phyloP scores from a whole-genome alignment of 1,140 invertebrate species.

The Drosophila willistoni region DNA sequence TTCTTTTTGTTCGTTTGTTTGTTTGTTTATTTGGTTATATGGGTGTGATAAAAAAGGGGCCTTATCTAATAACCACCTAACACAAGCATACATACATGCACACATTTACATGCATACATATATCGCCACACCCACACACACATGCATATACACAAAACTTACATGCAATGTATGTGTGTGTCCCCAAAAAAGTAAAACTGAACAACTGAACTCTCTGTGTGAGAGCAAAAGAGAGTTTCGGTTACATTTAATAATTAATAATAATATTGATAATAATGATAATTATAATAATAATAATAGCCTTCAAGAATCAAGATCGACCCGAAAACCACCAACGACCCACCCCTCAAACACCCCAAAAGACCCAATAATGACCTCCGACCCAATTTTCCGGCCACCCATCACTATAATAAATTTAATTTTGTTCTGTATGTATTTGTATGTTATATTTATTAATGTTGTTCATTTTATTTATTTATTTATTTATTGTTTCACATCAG shows the following conservation, averaged over 20 bases:
- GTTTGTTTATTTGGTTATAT: constrained; percentile 5
- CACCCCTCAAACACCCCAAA: neutral
- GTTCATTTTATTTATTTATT: constrained; percentile 28
- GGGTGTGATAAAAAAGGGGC: neutral
- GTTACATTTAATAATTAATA: neutral
- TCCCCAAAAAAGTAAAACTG: constrained; percentile 7
- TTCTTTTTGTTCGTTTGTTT: neutral
- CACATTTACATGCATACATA: neutral
- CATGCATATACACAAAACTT: neutral
- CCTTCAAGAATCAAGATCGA: neutral
- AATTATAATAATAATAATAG: neutral
- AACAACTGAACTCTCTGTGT: neutral
- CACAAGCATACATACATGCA: constrained; percentile 1
- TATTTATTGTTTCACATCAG: constrained; percentile 12
- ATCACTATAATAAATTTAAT: constrained; percentile 14
- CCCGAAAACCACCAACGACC: neutral
- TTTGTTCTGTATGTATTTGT: constrained; percentile 39
- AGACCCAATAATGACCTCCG: too few relatives aligned
- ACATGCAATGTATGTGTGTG: neutral
- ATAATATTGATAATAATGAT: neutral
- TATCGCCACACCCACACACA: neutral
- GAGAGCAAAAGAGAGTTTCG: constrained; percentile 3
- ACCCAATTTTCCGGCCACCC: neutral
- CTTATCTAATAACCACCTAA: neutral
- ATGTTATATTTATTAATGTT: constrained; percentile 52